phyloP scores from a whole-genome alignment of 2,797 vertebrate species.

The Pyrocephalus nanus region DNA sequence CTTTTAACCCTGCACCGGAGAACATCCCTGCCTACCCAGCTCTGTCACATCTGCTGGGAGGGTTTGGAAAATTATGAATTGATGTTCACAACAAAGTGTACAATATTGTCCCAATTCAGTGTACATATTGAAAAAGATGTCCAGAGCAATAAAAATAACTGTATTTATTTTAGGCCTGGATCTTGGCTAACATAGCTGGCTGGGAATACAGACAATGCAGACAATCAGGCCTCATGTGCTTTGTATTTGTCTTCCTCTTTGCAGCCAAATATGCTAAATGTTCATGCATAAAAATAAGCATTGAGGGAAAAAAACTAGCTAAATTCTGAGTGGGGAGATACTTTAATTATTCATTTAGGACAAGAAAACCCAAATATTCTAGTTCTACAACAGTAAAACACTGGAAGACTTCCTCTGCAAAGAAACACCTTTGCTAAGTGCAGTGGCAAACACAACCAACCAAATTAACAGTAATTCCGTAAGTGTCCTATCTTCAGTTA shows the following conservation, averaged over 20 bases:
- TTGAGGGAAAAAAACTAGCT: not conserved
- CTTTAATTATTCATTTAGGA: not conserved
- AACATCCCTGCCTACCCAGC: not conserved
- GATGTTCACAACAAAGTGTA: not conserved
- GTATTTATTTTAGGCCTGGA: slow-evolving; percentile 13
- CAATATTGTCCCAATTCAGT: not conserved
- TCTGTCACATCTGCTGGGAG: not conserved
- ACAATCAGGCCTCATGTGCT: not conserved
- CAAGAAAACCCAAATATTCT: not conserved
- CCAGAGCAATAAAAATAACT: slow-evolving; percentile 12
- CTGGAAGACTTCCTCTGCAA: not conserved
- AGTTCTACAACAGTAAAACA: not conserved
- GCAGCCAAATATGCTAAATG: not conserved
- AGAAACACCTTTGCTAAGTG: not conserved
- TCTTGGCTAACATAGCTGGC: slow-evolving; percentile 1
- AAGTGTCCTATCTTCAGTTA: not conserved
- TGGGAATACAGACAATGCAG: not conserved
- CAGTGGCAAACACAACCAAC: not conserved
- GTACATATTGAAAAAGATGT: not conserved
- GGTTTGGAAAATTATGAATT: not conserved
- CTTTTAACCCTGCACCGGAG: not conserved
- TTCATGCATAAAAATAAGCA: not conserved
- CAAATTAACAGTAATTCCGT: not conserved
- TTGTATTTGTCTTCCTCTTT: not conserved
- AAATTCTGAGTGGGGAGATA: not conserved